phyloP scores from a whole-genome alignment of 2,797 vertebrate species.

The Botia kubotai region DNA sequence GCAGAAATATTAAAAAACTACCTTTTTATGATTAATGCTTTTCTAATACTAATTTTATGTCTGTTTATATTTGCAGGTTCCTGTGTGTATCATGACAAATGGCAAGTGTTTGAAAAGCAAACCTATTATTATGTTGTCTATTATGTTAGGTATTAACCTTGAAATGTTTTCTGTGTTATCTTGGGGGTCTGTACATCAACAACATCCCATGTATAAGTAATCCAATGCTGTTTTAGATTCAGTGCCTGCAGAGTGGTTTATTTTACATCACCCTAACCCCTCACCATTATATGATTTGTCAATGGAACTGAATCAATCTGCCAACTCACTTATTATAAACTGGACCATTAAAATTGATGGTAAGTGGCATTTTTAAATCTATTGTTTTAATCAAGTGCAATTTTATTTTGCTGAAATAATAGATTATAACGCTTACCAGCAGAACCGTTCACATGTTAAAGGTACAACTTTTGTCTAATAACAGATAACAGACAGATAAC shows the following conservation, averaged over 20 bases:
- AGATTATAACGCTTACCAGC: no score
- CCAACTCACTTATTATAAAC: not conserved
- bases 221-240: not conserved
- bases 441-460: no score
- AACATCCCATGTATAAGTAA: not conserved
- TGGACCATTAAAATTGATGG: not conserved
- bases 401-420: no score
- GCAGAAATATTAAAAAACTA: not conserved
- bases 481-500: no score
- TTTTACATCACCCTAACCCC: not conserved
- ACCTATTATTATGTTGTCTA: not conserved
- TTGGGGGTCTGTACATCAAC: not conserved
- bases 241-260: not conserved
- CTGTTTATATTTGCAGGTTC: not conserved
- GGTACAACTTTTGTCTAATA: no score
- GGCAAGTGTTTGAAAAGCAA: not conserved
- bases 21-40: not conserved
- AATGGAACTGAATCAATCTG: not conserved
- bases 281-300: not conserved
- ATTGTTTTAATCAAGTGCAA: no score
- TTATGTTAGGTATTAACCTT: not conserved
- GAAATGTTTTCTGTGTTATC: not conserved
- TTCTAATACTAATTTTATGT: not conserved
- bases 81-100: not conserved
- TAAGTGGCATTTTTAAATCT: not conserved